A percentile compares a stretch with the other conserved stretches of the same genome.
phyloP scores from a whole-genome alignment of 2,113 vertebrate species.

The Progne subis region DNA sequence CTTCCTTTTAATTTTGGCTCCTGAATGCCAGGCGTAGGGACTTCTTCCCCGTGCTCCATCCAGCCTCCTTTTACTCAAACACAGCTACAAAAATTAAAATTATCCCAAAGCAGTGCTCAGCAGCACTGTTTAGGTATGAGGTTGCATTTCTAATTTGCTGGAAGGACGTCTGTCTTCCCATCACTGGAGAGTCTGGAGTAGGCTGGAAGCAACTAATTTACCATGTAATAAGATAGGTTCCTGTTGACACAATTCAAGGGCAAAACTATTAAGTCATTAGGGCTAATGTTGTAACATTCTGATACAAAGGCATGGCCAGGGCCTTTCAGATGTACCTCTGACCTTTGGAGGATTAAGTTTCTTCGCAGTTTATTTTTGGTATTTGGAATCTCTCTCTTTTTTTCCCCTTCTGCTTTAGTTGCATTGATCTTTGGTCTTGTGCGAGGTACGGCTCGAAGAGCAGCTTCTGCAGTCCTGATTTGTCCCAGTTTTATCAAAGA shows the following conservation, averaged over 20 bases:
- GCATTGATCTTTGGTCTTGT: not conserved
- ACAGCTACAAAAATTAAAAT: not conserved
- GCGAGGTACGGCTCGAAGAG: not conserved
- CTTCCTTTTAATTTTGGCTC: not conserved
- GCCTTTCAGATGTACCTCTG: constrained; percentile 51
- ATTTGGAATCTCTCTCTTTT: not conserved
- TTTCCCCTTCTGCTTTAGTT: not conserved
- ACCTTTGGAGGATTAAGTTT: constrained; percentile 63
- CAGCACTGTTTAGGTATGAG: not conserved
- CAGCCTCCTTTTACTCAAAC: not conserved
- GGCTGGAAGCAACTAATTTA: constrained; percentile 56
- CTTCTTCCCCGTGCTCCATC: not conserved
- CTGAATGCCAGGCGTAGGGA: not conserved
- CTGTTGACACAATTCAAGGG: constrained; percentile 58
- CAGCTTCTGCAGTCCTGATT: not conserved
- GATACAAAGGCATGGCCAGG: constrained; percentile 36
- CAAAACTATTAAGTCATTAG: constrained; percentile 64
- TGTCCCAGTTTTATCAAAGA: not conserved
- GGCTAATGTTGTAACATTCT: constrained; percentile 62
- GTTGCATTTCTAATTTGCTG: not conserved
- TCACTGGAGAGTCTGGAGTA: not conserved
- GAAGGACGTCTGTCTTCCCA: not conserved
- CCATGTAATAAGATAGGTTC: constrained; percentile 61
- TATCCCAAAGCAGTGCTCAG: not conserved
- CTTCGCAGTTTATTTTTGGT: constrained; percentile 53